Conservation (phyloP, 2,113 vertebrate genomes). For the Morone chrysops region DNA sequence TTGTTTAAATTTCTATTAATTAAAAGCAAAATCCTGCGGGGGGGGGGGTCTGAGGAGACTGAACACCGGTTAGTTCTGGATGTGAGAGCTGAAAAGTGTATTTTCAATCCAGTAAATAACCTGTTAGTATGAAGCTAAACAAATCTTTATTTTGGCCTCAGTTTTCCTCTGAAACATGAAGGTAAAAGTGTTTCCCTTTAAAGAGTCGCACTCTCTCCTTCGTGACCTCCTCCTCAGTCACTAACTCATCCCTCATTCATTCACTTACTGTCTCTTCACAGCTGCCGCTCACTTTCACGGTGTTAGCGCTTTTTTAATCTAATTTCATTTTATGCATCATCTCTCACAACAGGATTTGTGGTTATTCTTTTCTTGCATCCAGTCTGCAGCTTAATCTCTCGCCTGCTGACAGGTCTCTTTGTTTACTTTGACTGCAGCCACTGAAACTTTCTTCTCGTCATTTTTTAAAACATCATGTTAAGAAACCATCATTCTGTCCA, state of each 20-base stretch:
- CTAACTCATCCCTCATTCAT: not conserved
- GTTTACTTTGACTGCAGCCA: slow-evolving; percentile 5
- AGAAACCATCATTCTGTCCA: slow-evolving; percentile 14
- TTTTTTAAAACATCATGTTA: slow-evolving; percentile 6
- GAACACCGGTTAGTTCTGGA: not conserved
- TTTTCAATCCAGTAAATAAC: not conserved
- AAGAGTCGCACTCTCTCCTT: not conserved
- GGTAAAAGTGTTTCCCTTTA: slow-evolving; percentile 11
- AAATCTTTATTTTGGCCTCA: not conserved
- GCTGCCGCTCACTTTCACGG: slow-evolving; percentile 1
- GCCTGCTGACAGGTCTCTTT: slow-evolving; percentile 26
- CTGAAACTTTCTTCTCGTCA: not conserved
- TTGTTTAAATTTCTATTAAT: not conserved
- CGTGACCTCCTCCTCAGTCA: not conserved
- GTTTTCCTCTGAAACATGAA: not conserved
- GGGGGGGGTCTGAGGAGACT: not conserved
- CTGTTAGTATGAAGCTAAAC: not conserved
- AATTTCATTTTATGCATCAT: not conserved
- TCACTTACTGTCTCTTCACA: slow-evolving; percentile 5
- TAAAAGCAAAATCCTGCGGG: not conserved
- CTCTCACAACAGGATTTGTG: slow-evolving; percentile 10
- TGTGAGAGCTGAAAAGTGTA: too few species aligned
- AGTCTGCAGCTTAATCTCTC: slow-evolving; percentile 14
- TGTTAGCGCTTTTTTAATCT: slow-evolving; percentile 3
- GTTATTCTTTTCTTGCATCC: slow-evolving; percentile 27